Base-by-base conservation (phyloP, 2,888 invertebrate species). In the Parnassius orleans region DNA sequence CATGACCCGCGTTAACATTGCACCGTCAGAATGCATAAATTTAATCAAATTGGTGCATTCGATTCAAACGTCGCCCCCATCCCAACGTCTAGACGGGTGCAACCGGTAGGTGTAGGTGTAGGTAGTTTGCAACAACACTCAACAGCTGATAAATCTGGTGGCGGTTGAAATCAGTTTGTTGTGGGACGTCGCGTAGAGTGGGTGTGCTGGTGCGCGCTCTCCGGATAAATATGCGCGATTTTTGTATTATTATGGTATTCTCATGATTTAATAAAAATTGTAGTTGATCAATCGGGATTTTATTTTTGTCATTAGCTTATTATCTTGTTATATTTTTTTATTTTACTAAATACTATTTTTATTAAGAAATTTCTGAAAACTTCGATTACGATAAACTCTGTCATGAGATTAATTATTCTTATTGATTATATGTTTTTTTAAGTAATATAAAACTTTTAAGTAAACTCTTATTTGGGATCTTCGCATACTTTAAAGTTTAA, bases 101-200 rank as follows among this genome's bases (percentile, higher is more conserved):
- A 64, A 65, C 62, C 65, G 58, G 67, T 69, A 67, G 57, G 62
- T 63, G 63, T 63, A 60, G 57, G 62, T 63, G 63, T 63, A 60
- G 63, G 63, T 63, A 63, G 63, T 63, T 56, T 2, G 55, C 46
- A 58, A 59, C 46, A 58, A 59, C 63, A 63, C 63, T 63, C 63
- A 69, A 66, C 70, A 72, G 73, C 72, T 73, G 71, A 69, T 69
- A 24, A 65, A 63, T 67, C 66, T 65, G 50, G 53, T 62, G 64
- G 64, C 63, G 54, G 56, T 59, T 46, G 53, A 56, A 48, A 65
- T 66, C 70, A 76, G 77, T 76, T 57, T 63, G 61, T 55, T 65
- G 65, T 66, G 50, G 61, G 65, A 65, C 68, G 66, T 61, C 67
- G 72, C 53, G 64, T 63, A 19, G 65, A 47, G 65, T 65, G 66